phyloP scores from a whole-genome alignment of 2,113 vertebrate genomes.

The Paratilapia polleni region DNA sequence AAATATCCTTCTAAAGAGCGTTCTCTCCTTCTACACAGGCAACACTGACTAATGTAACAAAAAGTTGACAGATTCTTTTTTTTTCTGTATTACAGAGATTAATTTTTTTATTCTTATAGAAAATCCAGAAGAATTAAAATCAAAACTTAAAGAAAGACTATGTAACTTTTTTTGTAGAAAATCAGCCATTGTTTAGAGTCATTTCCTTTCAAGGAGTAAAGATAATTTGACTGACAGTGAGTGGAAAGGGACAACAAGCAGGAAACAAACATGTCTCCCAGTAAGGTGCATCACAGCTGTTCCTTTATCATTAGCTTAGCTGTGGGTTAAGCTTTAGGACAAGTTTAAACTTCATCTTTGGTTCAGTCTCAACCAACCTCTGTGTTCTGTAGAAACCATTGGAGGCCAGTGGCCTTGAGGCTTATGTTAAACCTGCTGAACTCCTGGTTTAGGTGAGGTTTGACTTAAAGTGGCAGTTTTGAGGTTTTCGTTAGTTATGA shows the following conservation, averaged over 20 bases:
- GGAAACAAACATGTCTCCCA: not conserved
- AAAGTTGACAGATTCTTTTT: not conserved
- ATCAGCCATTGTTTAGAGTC: too few relatives aligned
- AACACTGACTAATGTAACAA: not conserved
- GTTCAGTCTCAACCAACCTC: not conserved
- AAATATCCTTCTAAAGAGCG: not conserved
- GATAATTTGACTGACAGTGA: not conserved
- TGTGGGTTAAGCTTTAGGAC: not conserved
- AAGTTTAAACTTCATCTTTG: not conserved
- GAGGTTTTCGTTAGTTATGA: too few relatives aligned
- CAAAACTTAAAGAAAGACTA: not conserved
- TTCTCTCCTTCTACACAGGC: not conserved
- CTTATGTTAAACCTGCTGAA: too few relatives aligned
- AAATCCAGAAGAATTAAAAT: not conserved
- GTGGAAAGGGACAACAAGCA: not conserved
- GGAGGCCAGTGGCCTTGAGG: too few relatives aligned
- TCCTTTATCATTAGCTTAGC: not conserved
- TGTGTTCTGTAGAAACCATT: not conserved
- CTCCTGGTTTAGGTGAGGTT: too few relatives aligned
- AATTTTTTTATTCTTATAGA: not conserved
- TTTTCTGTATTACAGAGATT: not conserved
- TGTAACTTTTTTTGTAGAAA: not conserved
- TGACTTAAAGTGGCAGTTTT: too few relatives aligned
- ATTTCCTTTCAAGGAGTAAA: too few relatives aligned
- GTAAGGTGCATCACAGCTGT: not conserved